phyloP scores from a whole-genome alignment of 1,140 invertebrate genomes.

The Lordiphosa clarofinis region DNA sequence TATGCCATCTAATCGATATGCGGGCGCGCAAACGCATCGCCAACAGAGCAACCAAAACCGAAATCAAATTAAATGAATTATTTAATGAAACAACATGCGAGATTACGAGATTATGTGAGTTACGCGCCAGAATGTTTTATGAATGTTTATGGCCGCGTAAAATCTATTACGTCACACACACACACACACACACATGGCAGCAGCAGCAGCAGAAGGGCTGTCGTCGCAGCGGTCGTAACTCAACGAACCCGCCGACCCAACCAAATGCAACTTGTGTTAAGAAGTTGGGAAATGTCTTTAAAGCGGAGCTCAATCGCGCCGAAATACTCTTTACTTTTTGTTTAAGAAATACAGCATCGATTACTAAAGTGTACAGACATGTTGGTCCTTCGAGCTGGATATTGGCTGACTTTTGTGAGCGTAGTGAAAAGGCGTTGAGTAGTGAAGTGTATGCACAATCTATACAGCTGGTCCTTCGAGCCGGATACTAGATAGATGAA shows the following conservation, averaged over 20 bases:
- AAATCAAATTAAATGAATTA: constrained; percentile 77
- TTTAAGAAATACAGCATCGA: no score
- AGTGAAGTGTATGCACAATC: no score
- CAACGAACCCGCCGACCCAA: constrained; percentile 6
- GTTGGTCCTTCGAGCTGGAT: no score
- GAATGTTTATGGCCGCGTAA: constrained; percentile 72
- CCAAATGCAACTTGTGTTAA: no score
- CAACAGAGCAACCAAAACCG: constrained; percentile 9
- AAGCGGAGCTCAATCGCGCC: no score
- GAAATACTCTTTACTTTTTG: no score
- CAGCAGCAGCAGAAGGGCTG: constrained; percentile 3
- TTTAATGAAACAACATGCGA: constrained; percentile 68
- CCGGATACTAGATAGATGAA: no score
- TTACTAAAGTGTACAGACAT: no score
- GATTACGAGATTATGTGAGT: constrained; percentile 74
- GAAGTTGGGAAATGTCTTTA: no score
- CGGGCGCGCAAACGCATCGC: constrained; percentile 9
- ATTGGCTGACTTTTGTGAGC: no score
- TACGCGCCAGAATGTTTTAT: constrained; percentile 70
- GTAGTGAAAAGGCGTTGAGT: no score
- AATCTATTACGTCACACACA: constrained; percentile 62
- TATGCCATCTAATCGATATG: constrained; percentile 42
- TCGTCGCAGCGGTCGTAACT: constrained; percentile 60
- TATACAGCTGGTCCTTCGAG: no score
- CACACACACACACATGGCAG: background rate